phyloP scores from a whole-genome alignment of 2,888 invertebrate genomes.

The Parnassius orleans region DNA sequence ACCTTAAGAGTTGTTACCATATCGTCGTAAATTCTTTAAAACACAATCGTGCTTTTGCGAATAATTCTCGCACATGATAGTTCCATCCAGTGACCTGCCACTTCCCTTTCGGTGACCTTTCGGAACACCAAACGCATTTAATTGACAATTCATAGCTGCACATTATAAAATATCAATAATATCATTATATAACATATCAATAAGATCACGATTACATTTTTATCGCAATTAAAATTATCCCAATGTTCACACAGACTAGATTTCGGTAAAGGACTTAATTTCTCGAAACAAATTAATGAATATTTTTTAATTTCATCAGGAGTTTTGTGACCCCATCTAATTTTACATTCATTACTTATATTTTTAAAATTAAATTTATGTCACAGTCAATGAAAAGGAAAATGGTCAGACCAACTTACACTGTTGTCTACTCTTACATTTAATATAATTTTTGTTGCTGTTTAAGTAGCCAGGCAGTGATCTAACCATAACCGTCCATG shows the following conservation, averaged over 20 bases:
- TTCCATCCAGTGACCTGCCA: no score
- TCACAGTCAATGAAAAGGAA: neutral
- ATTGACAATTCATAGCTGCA: neutral
- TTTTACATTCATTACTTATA: no score
- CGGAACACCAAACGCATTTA: no score
- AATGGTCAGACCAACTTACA: neutral
- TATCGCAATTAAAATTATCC: no score
- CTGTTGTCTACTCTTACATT: neutral
- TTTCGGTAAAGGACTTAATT: no score
- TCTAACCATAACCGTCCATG: neutral
- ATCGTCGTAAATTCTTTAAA: no score
- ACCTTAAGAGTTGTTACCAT: no score
- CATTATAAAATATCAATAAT: neutral
- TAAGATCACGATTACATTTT: neutral
- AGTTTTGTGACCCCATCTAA: neutral
- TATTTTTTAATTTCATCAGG: neutral
- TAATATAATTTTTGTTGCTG: neutral
- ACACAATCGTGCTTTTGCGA: no score
- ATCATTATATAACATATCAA: neutral
- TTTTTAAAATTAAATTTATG: neutral
- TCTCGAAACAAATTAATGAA: no score
- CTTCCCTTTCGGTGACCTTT: neutral
- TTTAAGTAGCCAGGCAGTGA: neutral
- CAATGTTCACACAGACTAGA: no score
- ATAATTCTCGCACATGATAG: no score